Percentiles rank a stretch among this genome's conserved stretches.
Conservation (phyloP, 1,140 invertebrate species). For the Brachionus manjavacas region DNA sequence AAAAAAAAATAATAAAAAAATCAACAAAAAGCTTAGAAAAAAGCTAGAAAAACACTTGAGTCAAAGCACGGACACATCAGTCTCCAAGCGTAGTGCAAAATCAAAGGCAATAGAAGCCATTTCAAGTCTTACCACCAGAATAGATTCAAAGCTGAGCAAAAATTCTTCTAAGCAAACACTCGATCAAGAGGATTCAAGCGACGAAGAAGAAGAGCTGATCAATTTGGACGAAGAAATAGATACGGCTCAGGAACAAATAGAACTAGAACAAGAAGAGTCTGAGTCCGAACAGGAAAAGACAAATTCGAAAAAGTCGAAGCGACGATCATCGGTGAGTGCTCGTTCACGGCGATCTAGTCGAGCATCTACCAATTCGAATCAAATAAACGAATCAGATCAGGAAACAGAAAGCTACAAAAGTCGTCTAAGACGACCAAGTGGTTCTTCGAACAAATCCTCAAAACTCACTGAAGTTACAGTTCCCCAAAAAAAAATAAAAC, state of each 20-base stretch:
- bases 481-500: conserved; percentile 3
- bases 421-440: conserved; percentile 17
- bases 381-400: conserved; percentile 1
- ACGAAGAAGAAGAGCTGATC: conserved; percentile 22
- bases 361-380: conserved; percentile 15
- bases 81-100: conserved; percentile 16
- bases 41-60: neutral
- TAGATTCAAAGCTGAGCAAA: neutral
- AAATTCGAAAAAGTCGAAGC: conserved; percentile 16
- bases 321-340: neutral
- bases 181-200: neutral
- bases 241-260: neutral
- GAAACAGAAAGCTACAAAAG: conserved; percentile 3
- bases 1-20: conserved; percentile 15
- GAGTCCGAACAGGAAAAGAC: neutral
- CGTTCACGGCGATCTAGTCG: conserved; percentile 13
- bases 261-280: neutral
- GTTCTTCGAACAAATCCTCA: conserved; percentile 14
- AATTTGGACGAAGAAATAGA: neutral
- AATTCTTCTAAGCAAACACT: neutral
- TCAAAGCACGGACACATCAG: neutral
- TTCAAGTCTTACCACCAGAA: neutral
- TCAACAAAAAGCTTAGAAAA: neutral
- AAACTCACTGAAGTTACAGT: neutral
- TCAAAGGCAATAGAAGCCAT: conserved; percentile 15